phyloP scores from a whole-genome alignment of 2,113 vertebrate genomes.

The Mormyrus lacerda region DNA sequence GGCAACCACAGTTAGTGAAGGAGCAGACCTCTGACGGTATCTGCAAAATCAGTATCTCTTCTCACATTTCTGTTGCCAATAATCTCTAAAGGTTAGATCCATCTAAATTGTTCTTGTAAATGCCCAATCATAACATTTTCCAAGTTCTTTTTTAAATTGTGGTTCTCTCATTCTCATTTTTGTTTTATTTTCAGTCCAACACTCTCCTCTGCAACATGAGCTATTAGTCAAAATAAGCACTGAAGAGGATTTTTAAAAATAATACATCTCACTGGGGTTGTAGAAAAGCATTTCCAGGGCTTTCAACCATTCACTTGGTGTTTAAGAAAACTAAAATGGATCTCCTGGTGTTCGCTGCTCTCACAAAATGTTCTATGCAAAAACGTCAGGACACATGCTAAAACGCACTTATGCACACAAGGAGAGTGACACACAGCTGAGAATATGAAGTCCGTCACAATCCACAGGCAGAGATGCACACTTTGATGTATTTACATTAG shows the following conservation, averaged over 20 bases:
- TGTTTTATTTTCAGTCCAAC: conserved; percentile 10
- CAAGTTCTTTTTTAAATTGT: background rate
- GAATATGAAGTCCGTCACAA: background rate
- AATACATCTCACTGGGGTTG: conserved; percentile 2
- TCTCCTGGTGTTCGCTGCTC: conserved; percentile 1
- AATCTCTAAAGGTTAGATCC: conserved; percentile 42
- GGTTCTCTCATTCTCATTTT: conserved; percentile 1
- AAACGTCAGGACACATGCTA: background rate
- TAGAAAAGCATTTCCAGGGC: conserved; percentile 8
- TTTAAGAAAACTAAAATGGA: conserved; percentile 41
- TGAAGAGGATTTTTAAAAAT: conserved; percentile 13
- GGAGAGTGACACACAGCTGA: background rate
- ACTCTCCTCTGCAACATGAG: background rate
- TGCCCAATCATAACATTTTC: conserved; percentile 32
- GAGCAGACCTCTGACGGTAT: background rate
- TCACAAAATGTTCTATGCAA: background rate
- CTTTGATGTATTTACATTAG: background rate
- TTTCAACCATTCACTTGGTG: conserved; percentile 34
- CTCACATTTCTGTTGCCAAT: background rate
- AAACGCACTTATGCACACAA: background rate
- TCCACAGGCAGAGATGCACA: conserved; percentile 1
- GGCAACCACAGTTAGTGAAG: background rate
- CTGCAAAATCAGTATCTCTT: background rate
- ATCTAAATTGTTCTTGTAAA: conserved; percentile 43
- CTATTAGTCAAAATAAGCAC: background rate